Evolutionary conservation across 2,888 invertebrate genomes (phyloP).

Genomic region (Trisateles emortualis): DNA sequence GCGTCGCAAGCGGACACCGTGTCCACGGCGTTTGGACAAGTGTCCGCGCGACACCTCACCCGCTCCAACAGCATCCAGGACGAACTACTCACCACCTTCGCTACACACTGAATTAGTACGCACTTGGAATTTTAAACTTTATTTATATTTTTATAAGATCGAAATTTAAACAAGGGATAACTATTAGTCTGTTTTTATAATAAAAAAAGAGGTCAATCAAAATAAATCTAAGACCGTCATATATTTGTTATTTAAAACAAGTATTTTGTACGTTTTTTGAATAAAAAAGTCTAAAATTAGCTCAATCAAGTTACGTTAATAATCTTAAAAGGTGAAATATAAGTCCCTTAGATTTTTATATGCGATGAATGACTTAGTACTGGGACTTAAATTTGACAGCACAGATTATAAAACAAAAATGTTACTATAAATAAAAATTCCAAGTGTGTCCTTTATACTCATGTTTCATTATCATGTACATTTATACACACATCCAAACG

Average conservation of each 20-base stretch:
- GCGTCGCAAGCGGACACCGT: conserved; percentile 87
- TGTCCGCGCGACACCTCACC: conserved; percentile 86
- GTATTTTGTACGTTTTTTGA: no score
- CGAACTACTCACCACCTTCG: conserved; percentile 88
- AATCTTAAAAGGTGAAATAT: conserved; percentile 20
- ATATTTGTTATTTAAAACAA: no score
- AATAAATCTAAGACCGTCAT: no score
- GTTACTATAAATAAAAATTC: conserved; percentile 18
- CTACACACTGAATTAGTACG: conserved; percentile 54
- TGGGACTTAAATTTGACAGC: conserved; percentile 35
- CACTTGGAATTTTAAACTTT: conserved; percentile 15
- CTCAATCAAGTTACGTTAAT: no score
- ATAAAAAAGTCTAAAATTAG: no score
- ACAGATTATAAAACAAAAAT: conserved; percentile 3
- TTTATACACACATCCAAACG: conserved; percentile 49
- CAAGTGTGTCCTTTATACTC: conserved; percentile 31
- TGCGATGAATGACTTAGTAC: conserved; percentile 29
- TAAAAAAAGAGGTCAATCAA: no score
- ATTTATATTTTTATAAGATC: not conserved
- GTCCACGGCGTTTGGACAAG: conserved; percentile 84
- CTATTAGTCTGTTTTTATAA: no score
- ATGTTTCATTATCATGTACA: conserved; percentile 44
- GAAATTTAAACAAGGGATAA: not conserved
- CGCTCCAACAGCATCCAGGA: conserved; percentile 95
- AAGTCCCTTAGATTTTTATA: conserved; percentile 44